Conservation (phyloP, 2,113 vertebrate genomes). For the Ia io region DNA sequence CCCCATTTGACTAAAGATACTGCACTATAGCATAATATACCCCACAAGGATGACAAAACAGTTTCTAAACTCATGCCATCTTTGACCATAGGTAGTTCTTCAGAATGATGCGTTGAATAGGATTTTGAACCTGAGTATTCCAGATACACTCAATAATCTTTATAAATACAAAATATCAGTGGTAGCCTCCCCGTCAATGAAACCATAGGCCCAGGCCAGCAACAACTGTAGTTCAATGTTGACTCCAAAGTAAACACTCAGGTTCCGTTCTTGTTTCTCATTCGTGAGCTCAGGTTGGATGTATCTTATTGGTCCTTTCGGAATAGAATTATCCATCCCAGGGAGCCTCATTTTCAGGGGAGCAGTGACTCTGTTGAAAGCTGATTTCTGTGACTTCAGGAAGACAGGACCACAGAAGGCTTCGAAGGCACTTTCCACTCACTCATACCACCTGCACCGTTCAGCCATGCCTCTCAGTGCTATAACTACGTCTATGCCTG, state of each 20-base stretch:
- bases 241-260: background rate
- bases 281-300: background rate
- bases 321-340: constrained; percentile 11
- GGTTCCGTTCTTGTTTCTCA: constrained; percentile 21
- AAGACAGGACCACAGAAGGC: constrained; percentile 19
- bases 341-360: constrained; percentile 17
- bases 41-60: background rate
- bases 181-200: background rate
- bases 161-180: background rate
- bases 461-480: background rate
- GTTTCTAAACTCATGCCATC: background rate
- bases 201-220: background rate
- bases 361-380: background rate
- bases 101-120: background rate
- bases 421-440: constrained; percentile 31
- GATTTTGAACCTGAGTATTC: background rate
- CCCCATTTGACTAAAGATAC: background rate
- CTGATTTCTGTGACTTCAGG: constrained; percentile 38
- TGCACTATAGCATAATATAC: background rate
- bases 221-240: background rate
- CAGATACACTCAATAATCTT: background rate
- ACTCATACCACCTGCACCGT: background rate
- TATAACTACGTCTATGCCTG: constrained; percentile 58
- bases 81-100: background rate
- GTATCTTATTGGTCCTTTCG: background rate